These are phyloP conservation scores for Myiagra hebetior DNA, from an alignment of 2,113 vertebrate genomes.

Conservation along the genomic window DNA sequence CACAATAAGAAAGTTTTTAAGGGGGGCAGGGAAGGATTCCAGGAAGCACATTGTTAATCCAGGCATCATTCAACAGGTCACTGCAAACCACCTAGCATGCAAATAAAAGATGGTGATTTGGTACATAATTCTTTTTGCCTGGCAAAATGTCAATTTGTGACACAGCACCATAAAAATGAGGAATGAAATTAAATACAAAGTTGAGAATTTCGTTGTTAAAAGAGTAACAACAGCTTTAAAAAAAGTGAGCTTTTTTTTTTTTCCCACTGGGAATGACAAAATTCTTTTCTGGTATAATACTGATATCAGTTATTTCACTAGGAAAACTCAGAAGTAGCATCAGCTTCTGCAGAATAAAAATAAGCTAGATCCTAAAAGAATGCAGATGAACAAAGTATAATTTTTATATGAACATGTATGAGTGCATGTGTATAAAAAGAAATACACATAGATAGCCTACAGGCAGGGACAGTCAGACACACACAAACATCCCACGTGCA, in stretches of 20 bases:
- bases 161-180: background rate
- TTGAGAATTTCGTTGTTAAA: background rate
- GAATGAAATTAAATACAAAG: background rate
- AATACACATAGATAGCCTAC: background rate
- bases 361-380: background rate
- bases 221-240: background rate
- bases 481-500: background rate
- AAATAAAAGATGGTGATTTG: background rate
- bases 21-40: background rate
- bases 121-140: background rate
- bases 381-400: background rate
- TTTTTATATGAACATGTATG: background rate
- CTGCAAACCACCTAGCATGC: background rate
- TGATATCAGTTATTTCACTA: background rate
- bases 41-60: background rate
- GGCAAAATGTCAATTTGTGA: background rate
- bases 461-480: background rate
- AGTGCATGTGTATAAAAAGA: background rate
- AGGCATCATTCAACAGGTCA: background rate
- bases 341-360: background rate
- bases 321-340: background rate
- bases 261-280: background rate
- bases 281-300: background rate
- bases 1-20: background rate
- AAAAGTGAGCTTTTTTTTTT: background rate